A percentile compares a stretch with the other conserved stretches of the same genome.
Conservation (phyloP, 2,113 vertebrate species). For the Lamprotornis superbus region DNA sequence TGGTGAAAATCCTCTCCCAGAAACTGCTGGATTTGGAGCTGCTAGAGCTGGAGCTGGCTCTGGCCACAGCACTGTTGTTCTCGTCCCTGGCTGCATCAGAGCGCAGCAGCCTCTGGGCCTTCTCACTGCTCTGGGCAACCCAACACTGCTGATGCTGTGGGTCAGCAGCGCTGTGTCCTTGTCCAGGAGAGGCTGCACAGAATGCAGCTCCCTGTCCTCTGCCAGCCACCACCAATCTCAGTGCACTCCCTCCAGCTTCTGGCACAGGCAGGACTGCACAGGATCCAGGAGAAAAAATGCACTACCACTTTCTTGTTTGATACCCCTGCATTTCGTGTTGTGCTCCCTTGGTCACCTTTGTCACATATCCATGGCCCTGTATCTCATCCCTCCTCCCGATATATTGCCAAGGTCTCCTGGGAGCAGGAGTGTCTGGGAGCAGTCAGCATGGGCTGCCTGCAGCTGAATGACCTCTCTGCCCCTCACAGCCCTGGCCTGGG, state of each 20-base stretch:
- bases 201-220: too few species aligned
- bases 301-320: neutral
- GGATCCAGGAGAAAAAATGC: neutral
- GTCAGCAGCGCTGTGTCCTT: neutral
- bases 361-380: neutral
- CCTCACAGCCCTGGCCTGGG: neutral
- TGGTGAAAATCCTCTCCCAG: neutral
- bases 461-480: neutral
- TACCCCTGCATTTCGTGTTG: neutral
- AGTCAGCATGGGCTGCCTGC: neutral
- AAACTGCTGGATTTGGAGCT: neutral
- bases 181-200: neutral
- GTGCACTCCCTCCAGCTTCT: too few species aligned
- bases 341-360: neutral
- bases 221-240: too few species aligned
- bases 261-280: too few species aligned
- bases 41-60: neutral
- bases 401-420: too few species aligned
- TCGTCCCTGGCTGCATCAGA: neutral
- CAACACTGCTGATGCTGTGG: neutral
- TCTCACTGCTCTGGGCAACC: neutral
- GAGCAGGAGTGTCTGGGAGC: neutral
- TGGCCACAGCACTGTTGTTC: neutral
- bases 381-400: rapidly evolving
- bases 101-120: neutral